Percentiles rank a stretch among this genome's conserved stretches.
Evolutionary conservation across 1,140 invertebrate species (phyloP).

Genomic region (Watersipora subatra): DNA sequence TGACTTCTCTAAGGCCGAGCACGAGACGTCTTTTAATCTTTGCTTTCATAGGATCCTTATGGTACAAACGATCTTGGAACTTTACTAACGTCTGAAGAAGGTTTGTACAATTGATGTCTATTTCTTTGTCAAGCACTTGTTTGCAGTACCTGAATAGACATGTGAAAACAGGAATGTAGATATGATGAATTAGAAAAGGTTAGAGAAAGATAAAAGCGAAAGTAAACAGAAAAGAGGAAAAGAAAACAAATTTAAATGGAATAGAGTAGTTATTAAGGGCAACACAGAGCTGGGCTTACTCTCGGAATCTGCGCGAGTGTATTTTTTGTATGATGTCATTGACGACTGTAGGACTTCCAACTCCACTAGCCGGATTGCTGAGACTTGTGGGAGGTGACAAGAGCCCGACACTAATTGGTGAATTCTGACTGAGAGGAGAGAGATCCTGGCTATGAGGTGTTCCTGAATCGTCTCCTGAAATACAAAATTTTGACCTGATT

Average conservation of each 20-base stretch:
- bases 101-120: conserved; percentile 31
- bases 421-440: conserved; percentile 36
- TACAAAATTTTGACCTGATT: conserved; percentile 24
- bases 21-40: conserved; percentile 46
- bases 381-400: conserved; percentile 21
- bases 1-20: conserved; percentile 48
- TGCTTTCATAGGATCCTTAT: conserved; percentile 48
- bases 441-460: conserved; percentile 30
- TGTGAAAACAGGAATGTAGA: not conserved
- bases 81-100: conserved; percentile 46
- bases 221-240: not conserved
- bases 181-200: not conserved
- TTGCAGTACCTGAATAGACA: conserved; percentile 34
- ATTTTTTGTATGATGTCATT: conserved; percentile 28
- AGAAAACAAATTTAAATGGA: too few relatives aligned
- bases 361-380: conserved; percentile 24
- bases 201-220: not conserved
- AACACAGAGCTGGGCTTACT: not conserved
- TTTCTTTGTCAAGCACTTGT: conserved; percentile 39
- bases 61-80: conserved; percentile 49
- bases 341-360: conserved; percentile 25
- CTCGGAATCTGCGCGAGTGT: conserved; percentile 34
- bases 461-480: conserved; percentile 15
- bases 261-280: too few relatives aligned
- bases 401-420: conserved; percentile 34